phyloP scores from a whole-genome alignment of 23 tunicate genomes.

The Aplidium turbinatum region DNA sequence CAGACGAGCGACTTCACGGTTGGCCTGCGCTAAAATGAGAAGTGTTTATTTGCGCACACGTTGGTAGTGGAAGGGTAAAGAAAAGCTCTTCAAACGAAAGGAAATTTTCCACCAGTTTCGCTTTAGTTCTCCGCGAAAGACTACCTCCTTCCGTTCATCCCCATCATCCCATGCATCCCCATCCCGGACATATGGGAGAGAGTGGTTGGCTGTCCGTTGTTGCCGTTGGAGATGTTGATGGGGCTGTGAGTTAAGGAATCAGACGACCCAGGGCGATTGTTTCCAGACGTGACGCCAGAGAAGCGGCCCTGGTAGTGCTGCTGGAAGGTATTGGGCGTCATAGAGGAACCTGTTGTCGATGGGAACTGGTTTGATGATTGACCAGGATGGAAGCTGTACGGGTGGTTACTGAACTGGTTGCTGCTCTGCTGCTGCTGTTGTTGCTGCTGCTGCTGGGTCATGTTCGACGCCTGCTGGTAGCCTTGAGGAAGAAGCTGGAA shows the following conservation, averaged over 20 bases:
- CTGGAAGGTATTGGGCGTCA: neutral
- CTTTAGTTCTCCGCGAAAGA: conserved; percentile 12
- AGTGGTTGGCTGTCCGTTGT: conserved; percentile 38
- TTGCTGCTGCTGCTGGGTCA: conserved; percentile 5
- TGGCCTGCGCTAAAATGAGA: too few relatives aligned
- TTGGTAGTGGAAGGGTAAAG: too few relatives aligned
- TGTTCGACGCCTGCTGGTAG: conserved; percentile 25
- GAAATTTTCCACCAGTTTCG: too few relatives aligned
- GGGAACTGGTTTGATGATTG: conserved; percentile 17
- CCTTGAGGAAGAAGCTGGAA: conserved; percentile 86
- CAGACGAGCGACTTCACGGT: too few relatives aligned
- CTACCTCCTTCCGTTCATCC: conserved; percentile 71
- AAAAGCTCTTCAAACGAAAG: too few relatives aligned
- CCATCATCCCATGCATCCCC: conserved; percentile 54
- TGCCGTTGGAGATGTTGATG: conserved; percentile 66
- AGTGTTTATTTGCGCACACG: too few relatives aligned
- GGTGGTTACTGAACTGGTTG: conserved; percentile 24
- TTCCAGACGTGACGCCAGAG: conserved; percentile 18
- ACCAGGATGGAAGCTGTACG: conserved; percentile 36
- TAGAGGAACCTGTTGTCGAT: neutral
- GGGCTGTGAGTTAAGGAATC: conserved; percentile 63
- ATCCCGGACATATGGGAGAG: conserved; percentile 15
- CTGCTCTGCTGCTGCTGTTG: conserved; percentile 20
- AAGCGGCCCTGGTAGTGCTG: conserved; percentile 25
- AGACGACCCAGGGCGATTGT: conserved; percentile 67